A percentile compares a stretch with the other conserved stretches of the same genome.
Evolutionary conservation across 2,797 vertebrate genomes (phyloP).

Genomic region (Paramormyrops hopkinsi): DNA sequence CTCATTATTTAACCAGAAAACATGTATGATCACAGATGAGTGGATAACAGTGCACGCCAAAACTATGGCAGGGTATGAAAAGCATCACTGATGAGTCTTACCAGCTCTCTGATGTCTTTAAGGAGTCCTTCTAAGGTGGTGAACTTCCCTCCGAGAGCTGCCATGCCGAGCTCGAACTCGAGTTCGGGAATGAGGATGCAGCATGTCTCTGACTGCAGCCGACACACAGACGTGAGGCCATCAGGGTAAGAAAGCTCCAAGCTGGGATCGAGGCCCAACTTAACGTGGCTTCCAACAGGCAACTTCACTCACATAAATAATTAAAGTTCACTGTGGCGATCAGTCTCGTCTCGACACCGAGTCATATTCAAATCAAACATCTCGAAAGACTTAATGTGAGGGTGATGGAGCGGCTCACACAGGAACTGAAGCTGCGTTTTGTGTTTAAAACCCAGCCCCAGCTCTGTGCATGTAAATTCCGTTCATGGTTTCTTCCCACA

Average conservation of each 20-base stretch:
- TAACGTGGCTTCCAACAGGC: background rate
- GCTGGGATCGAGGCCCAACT: background rate
- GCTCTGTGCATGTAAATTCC: background rate
- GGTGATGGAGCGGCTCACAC: background rate
- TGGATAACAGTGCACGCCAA: background rate
- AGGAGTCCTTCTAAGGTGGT: slow-evolving; percentile 91
- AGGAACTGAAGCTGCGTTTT: background rate
- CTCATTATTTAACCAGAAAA: background rate
- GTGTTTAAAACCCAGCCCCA: background rate
- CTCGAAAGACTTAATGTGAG: background rate
- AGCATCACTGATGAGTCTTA: slow-evolving; percentile 38
- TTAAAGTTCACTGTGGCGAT: background rate
- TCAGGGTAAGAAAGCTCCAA: background rate
- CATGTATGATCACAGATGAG: background rate
- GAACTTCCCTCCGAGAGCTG: slow-evolving; percentile 82
- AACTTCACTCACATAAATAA: background rate
- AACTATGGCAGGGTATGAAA: background rate
- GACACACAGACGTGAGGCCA: background rate
- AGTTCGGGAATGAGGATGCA: slow-evolving; percentile 78
- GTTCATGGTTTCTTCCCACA: background rate
- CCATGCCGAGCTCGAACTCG: slow-evolving; percentile 95
- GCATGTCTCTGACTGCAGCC: slow-evolving; percentile 81
- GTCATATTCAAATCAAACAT: background rate
- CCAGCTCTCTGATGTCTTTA: slow-evolving; percentile 78
- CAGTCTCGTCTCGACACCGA: background rate